phyloP scores from a whole-genome alignment of 2,113 vertebrate species.

The Apodemus speciosus region DNA sequence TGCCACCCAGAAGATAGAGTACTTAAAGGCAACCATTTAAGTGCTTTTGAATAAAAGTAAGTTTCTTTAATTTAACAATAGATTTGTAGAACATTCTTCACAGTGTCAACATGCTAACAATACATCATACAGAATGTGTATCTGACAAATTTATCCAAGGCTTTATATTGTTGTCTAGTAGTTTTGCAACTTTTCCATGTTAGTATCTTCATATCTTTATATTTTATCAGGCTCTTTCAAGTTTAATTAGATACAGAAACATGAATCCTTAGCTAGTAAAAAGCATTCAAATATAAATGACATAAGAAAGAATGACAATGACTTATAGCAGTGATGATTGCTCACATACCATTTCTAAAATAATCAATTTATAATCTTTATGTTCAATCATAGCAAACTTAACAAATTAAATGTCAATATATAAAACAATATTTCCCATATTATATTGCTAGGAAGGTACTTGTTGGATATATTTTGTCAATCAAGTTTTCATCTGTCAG shows the following conservation, averaged over 20 bases:
- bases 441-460: neutral
- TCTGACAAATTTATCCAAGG: neutral
- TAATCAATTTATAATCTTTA: neutral
- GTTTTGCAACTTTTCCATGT: neutral
- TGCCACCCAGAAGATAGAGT: neutral
- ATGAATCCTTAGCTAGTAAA: neutral
- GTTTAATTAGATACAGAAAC: neutral
- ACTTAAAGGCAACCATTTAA: conserved; percentile 19
- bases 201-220: neutral
- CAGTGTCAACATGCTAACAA: neutral
- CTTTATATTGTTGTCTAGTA: neutral
- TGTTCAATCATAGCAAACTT: neutral
- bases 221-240: neutral
- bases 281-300: neutral
- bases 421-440: neutral
- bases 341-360: neutral
- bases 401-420: neutral
- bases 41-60: neutral
- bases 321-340: neutral
- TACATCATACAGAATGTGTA: neutral
- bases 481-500: neutral
- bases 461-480: neutral
- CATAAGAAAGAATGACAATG: neutral
- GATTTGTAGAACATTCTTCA: neutral
- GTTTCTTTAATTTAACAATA: neutral